Conservation (phyloP, 2,113 vertebrate genomes). For the Hemichromis elongatus region DNA sequence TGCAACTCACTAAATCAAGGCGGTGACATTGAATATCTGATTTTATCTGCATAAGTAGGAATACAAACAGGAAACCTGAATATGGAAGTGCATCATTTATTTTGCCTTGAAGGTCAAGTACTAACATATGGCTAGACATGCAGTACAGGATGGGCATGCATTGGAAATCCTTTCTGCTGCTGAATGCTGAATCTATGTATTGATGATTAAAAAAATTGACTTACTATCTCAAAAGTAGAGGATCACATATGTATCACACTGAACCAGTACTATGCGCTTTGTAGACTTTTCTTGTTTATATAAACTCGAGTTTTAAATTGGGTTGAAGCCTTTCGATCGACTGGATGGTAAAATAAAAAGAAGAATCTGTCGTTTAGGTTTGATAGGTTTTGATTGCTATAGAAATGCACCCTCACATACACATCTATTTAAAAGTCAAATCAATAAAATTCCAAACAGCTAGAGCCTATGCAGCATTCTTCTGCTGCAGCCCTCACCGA, state of each 20-base stretch:
- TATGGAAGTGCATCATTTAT: neutral
- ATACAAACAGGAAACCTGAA: neutral
- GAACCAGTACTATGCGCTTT: neutral
- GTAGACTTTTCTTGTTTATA: neutral
- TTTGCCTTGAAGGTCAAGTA: neutral
- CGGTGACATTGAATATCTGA: neutral
- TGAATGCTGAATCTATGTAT: neutral
- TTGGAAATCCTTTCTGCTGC: neutral
- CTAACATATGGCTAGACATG: neutral
- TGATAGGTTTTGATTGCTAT: neutral
- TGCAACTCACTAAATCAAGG: neutral
- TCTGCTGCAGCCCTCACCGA: neutral
- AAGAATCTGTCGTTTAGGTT: neutral
- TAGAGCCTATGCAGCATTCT: neutral
- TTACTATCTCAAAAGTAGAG: neutral
- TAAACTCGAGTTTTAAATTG: neutral
- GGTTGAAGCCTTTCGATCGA: neutral
- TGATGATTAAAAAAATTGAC: neutral
- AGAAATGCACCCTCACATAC: neutral
- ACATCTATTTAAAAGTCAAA: neutral
- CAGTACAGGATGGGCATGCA: neutral
- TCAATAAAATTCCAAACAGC: neutral
- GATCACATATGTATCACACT: neutral
- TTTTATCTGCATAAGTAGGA: conserved; percentile 12
- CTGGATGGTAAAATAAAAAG: neutral